Conservation (phyloP, 2,797 vertebrate genomes). For the Fringilla coelebs region DNA sequence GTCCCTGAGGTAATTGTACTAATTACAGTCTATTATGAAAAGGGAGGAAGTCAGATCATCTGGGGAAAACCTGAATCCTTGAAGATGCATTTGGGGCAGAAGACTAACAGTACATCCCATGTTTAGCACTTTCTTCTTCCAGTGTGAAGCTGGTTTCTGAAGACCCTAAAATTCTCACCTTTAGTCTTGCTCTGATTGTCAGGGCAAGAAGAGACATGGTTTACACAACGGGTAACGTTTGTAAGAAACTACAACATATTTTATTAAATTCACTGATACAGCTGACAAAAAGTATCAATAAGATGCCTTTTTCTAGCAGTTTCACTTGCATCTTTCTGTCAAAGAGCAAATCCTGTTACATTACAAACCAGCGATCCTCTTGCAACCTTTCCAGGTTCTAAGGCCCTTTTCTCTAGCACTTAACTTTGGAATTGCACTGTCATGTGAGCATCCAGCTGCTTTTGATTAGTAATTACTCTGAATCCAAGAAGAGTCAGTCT, state of each 20-base stretch:
- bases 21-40: neutral
- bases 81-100: neutral
- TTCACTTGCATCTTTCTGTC: neutral
- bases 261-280: neutral
- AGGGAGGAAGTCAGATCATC: neutral
- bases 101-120: neutral
- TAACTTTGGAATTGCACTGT: neutral
- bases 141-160: neutral
- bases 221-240: neutral
- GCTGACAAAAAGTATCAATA: neutral
- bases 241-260: neutral
- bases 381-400: neutral
- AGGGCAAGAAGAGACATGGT: neutral
- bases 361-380: neutral
- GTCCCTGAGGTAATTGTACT: neutral
- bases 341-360: neutral
- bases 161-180: neutral
- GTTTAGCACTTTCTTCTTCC: neutral
- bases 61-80: neutral
- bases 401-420: neutral
- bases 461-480: neutral
- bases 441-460: neutral
- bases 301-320: neutral
- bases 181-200: neutral
- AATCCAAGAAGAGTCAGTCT: neutral